phyloP scores from a whole-genome alignment of 30 jellyfish, hydroid and myxozoan genomes.

The Sanderia malayensis region DNA sequence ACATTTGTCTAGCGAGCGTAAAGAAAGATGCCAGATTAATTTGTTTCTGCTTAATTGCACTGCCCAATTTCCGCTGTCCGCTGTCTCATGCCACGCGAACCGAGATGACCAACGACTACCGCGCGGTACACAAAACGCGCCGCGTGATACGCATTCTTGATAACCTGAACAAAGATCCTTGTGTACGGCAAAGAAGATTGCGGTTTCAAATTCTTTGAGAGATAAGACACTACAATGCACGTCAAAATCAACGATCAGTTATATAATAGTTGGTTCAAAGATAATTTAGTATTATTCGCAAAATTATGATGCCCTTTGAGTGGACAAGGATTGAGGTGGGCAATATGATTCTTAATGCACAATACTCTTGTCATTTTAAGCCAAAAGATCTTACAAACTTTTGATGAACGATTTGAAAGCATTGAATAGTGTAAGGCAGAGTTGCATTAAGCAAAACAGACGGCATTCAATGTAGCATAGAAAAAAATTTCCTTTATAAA shows the following conservation, averaged over 20 bases:
- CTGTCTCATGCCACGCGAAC: no score
- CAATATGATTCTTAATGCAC: slow-evolving; percentile 12
- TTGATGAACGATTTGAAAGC: slow-evolving; percentile 17
- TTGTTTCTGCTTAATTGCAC: no score
- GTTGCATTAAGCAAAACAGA: slow-evolving; percentile 18
- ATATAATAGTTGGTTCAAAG: slow-evolving; percentile 12
- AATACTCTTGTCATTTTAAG: slow-evolving; percentile 14
- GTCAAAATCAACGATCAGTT: slow-evolving; percentile 1
- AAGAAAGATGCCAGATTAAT: no score
- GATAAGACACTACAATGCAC: slow-evolving; percentile 11
- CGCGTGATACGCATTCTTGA: no score
- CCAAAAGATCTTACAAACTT: slow-evolving; percentile 16
- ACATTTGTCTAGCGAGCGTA: no score
- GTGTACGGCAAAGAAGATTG: not conserved
- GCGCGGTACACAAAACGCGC: no score
- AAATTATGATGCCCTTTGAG: slow-evolving; percentile 24
- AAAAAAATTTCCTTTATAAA: slow-evolving; percentile 23
- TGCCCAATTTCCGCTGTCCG: no score
- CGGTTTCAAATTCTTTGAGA: slow-evolving; percentile 1
- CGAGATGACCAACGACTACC: no score
- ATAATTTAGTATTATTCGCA: not conserved
- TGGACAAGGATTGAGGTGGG: slow-evolving; percentile 1
- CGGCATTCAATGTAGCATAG: not conserved
- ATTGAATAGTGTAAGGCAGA: slow-evolving; percentile 10
- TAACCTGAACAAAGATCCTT: no score